These are phyloP conservation scores for Dermatemys mawii DNA, from an alignment of 2,113 vertebrate genomes.

Conservation along the genomic window DNA sequence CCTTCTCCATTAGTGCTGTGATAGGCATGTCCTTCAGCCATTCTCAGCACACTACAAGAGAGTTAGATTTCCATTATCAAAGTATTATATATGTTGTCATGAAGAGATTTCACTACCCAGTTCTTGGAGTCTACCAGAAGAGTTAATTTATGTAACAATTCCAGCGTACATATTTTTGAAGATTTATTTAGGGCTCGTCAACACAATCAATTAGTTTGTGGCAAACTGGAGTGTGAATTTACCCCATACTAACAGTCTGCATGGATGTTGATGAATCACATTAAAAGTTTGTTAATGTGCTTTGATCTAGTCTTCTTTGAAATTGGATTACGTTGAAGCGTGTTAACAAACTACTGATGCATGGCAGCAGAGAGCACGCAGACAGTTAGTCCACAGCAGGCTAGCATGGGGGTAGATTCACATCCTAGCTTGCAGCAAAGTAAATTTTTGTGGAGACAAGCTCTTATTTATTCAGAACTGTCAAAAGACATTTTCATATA, in stretches of 20 bases:
- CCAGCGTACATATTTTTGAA: background rate
- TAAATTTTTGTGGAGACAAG: background rate
- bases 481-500: background rate
- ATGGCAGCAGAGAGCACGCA: background rate
- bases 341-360: background rate
- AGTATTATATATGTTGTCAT: background rate
- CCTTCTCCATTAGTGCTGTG: background rate
- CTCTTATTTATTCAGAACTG: background rate
- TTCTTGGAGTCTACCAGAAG: background rate
- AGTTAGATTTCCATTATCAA: background rate
- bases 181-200: background rate
- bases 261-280: background rate
- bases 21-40: background rate
- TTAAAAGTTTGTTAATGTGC: background rate
- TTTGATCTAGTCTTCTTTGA: background rate
- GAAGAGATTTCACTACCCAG: background rate
- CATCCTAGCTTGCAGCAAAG: background rate
- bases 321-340: background rate
- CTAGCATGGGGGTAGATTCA: background rate
- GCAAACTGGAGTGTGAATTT: background rate
- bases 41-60: background rate
- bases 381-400: background rate
- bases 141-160: background rate
- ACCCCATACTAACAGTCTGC: background rate
- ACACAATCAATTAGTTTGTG: background rate